Base-by-base conservation (phyloP, 2,888 invertebrate genomes). In the Meganola albula region DNA sequence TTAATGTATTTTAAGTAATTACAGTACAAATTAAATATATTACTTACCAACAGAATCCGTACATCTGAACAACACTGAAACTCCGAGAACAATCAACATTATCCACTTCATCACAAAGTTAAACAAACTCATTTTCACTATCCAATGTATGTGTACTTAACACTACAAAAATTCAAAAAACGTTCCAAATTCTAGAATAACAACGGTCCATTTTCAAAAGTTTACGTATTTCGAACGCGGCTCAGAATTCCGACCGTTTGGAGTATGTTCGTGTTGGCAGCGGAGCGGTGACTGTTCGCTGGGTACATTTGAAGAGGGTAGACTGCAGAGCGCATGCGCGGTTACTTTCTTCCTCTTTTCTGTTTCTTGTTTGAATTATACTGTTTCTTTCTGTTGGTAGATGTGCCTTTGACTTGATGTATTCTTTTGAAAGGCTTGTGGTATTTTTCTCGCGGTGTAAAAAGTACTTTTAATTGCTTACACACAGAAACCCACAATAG, bases 1-100 rank as follows among this genome's bases (percentile, higher is more conserved):
- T n/a, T n/a, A n/a, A n/a, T n/a, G n/a, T n/a, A n/a, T n/a, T n/a
- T n/a, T n/a, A n/a, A n/a, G n/a, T n/a, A n/a, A n/a, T n/a, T n/a
- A n/a, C n/a, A n/a, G n/a, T n/a, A n/a, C n/a, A n/a, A n/a, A n/a
- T n/a, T n/a, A n/a, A n/a, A n/a, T n/a, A n/a, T n/a, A n/a, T n/a
- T n/a, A 74, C 83, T 82, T 58, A 83, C 83, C 82, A 34, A 82
- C 69, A 22, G 82, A 82, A 63, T 78, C 79, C 68, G 82, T 80
- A 55, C 71, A 72, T 40, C 66, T 67, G 49, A 78, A 74, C 57
- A 82, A 67, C 77, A 82, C 79, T 74, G 79, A 68, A 74, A 82
- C 63, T 79, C 78, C 80, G 56, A 77, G 62, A 62, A 78, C 58
- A 50, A 75, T 48, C 47, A 72, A 63, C 47, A 57, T 53, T 36